These are phyloP conservation scores for Conopomorpha cramerella DNA, from an alignment of 1,140 invertebrate species.

Conservation along the genomic window DNA sequence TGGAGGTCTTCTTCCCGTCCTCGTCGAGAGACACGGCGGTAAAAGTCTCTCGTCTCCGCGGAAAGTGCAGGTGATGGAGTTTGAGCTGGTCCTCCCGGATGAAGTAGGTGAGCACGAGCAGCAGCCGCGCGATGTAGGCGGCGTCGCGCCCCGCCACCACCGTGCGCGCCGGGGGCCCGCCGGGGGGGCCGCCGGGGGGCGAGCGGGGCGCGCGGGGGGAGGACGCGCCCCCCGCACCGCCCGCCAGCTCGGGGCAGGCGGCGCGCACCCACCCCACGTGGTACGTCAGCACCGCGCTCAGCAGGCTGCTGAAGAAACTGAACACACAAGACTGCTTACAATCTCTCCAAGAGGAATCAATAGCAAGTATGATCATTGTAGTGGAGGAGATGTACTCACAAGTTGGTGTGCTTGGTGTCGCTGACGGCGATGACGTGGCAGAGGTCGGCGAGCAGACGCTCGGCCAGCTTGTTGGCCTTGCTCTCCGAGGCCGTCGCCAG, in stretches of 20 bases:
- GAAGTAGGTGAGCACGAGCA: conserved; percentile 81
- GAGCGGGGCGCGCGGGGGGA: conserved; percentile 23
- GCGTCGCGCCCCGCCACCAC: conserved; percentile 76
- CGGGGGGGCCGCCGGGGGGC: conserved; percentile 82
- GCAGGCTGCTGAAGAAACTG: conserved; percentile 88
- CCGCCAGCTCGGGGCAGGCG: conserved; percentile 59
- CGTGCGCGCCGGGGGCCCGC: conserved; percentile 76
- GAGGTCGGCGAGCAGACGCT: conserved; percentile 63
- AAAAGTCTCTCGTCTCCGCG: too few species aligned
- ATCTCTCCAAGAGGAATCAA: too few species aligned
- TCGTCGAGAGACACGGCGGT: conserved; percentile 61
- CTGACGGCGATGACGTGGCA: conserved; percentile 63
- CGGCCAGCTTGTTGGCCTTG: conserved; percentile 52
- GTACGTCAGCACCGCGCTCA: conserved; percentile 86
- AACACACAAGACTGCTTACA: conserved; percentile 19
- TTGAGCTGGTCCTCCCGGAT: conserved; percentile 77
- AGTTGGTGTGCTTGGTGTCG: conserved; percentile 81
- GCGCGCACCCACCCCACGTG: conserved; percentile 90
- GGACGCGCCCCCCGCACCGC: conserved; percentile 14
- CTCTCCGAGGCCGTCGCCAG: conserved; percentile 53
- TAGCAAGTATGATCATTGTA: too few species aligned
- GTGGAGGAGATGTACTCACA: too few species aligned
- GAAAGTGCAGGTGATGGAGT: too few species aligned
- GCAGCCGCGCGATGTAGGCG: conserved; percentile 67
- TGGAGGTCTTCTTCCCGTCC: conserved; percentile 26